phyloP scores from a whole-genome alignment of 2,888 invertebrate species.

The Holacanthella duospinosa region DNA sequence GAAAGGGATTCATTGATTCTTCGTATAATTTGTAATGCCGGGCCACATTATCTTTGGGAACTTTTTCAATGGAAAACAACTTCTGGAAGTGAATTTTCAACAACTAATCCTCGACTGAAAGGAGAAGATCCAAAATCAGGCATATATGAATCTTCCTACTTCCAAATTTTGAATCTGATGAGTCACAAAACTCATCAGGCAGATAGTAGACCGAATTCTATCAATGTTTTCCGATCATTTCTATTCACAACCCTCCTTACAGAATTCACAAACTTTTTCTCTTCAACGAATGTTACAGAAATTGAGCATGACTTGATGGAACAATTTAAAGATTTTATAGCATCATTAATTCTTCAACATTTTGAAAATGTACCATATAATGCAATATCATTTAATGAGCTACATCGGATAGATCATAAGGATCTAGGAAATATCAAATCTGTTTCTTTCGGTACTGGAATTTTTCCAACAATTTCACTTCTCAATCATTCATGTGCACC shows the following conservation, averaged over 20 bases:
- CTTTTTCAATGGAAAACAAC: conserved; percentile 15
- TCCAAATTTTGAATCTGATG: conserved; percentile 10
- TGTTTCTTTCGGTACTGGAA: conserved; percentile 26
- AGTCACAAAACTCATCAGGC: conserved; percentile 11
- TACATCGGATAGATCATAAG: conserved; percentile 10
- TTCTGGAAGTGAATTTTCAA: neutral
- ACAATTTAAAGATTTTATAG: conserved; percentile 23
- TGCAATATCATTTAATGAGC: conserved; percentile 31
- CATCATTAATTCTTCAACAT: conserved; percentile 25
- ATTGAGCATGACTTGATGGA: neutral
- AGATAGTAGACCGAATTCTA: conserved; percentile 16
- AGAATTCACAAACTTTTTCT: conserved; percentile 10
- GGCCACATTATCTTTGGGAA: conserved; percentile 20
- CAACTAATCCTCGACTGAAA: neutral
- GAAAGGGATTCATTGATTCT: conserved; percentile 22
- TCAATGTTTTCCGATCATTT: conserved; percentile 27
- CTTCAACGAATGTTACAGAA: neutral
- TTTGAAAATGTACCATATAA: conserved; percentile 34
- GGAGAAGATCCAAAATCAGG: conserved; percentile 17
- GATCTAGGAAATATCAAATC: no score
- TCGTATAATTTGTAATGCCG: conserved; percentile 25
- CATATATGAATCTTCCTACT: conserved; percentile 19
- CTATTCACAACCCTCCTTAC: conserved; percentile 24
- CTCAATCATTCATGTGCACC: conserved; percentile 35
- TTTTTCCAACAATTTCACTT: conserved; percentile 29